A percentile compares a stretch with the other conserved stretches of the same genome.
Conservation (phyloP, 2,888 invertebrate species). For the Euplexia lucipara region DNA sequence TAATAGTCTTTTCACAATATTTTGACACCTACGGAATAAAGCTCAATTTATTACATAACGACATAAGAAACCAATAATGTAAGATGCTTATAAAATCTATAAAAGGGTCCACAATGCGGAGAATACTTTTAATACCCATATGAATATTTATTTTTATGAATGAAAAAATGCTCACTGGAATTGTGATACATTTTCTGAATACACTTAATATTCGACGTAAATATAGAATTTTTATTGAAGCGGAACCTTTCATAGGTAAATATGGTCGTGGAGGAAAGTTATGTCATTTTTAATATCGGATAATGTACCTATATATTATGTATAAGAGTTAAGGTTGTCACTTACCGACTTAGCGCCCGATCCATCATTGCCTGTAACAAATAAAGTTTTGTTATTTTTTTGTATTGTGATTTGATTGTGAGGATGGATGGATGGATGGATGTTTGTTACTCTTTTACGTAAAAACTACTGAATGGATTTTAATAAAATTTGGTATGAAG, state of each 20-base stretch:
- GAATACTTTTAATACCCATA: neutral
- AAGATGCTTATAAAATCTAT: neutral
- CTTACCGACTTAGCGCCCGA: slow-evolving; percentile 64
- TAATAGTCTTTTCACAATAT: neutral
- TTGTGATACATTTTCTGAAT: slow-evolving; percentile 16
- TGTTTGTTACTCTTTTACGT: no score
- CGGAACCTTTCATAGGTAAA: neutral
- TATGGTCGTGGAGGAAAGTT: neutral
- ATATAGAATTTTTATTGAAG: slow-evolving; percentile 7
- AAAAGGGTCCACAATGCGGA: neutral
- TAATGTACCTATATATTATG: neutral
- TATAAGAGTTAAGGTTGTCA: slow-evolving; percentile 7
- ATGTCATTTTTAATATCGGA: neutral
- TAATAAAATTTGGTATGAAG: no score
- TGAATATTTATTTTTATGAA: slow-evolving; percentile 14
- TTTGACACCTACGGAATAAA: neutral
- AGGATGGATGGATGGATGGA: no score
- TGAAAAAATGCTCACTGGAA: slow-evolving; percentile 8
- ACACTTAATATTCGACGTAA: neutral
- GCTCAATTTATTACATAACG: neutral
- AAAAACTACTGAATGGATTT: no score
- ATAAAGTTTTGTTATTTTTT: slow-evolving; percentile 9
- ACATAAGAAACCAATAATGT: neutral
- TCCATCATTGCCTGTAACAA: slow-evolving; percentile 66
- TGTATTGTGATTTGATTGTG: no score